Percentiles rank a stretch among this genome's conserved stretches.
Evolutionary conservation across 2,888 invertebrate species (phyloP).

Genomic region (Boloria selene): DNA sequence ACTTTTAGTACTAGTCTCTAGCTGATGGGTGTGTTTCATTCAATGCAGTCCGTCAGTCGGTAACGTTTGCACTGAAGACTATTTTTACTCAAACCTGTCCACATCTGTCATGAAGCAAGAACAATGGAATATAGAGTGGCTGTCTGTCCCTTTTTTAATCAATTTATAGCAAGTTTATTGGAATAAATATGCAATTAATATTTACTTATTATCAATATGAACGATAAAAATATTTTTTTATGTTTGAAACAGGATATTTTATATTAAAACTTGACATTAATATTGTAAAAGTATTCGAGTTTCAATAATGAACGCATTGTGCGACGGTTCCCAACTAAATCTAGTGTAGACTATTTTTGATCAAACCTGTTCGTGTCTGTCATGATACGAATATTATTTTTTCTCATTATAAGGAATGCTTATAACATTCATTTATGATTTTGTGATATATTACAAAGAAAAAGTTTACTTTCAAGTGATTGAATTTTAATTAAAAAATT

Average conservation of each 20-base stretch:
- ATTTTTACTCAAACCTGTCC: conserved; percentile 79
- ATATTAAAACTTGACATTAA: neutral
- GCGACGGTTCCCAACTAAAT: conserved; percentile 16
- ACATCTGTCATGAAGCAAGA: conserved; percentile 59
- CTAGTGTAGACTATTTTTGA: conserved; percentile 15
- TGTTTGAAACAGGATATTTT: too few species aligned
- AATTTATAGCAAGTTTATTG: conserved; percentile 4
- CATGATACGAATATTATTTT: conserved; percentile 16
- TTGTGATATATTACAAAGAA: too few species aligned
- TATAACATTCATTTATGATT: conserved; percentile 14
- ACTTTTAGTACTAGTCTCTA: conserved; percentile 15
- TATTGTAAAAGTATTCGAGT: conserved; percentile 1
- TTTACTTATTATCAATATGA: neutral
- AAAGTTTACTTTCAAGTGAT: neutral
- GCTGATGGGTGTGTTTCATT: conserved; percentile 59
- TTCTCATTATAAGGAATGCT: conserved; percentile 14
- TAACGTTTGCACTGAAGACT: conserved; percentile 66
- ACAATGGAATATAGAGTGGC: conserved; percentile 17
- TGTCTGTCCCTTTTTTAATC: conserved; percentile 5
- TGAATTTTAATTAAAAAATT: neutral
- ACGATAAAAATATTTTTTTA: neutral
- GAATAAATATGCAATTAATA: conserved; percentile 1
- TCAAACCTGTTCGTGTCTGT: conserved; percentile 18
- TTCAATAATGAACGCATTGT: conserved; percentile 18
- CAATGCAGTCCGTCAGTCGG: conserved; percentile 74